Evolutionary conservation across 2,888 invertebrate species (phyloP).

Genomic region (Drosophila emarginata): DNA sequence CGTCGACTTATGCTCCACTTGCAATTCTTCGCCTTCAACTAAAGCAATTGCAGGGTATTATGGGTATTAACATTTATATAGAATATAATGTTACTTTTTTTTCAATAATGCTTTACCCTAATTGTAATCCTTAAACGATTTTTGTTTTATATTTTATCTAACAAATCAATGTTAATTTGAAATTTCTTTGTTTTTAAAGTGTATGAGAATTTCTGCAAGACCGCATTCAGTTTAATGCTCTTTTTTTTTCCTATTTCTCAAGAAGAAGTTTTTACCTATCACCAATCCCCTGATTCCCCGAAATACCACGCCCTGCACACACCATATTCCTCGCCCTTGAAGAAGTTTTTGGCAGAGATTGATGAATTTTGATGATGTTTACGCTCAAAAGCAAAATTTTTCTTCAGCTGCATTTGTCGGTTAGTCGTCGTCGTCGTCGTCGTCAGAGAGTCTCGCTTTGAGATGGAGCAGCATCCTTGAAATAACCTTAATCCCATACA

Average conservation of each 20-base stretch:
- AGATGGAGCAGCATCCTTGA: conserved; percentile 76
- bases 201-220: too few relatives aligned
- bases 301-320: not conserved
- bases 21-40: not conserved
- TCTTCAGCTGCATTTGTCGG: conserved; percentile 46
- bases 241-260: not conserved
- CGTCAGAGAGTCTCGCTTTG: conserved; percentile 1
- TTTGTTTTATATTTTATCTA: too few relatives aligned
- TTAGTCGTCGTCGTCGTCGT: conserved; percentile 11
- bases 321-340: conserved; percentile 37
- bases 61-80: not conserved
- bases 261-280: conserved; percentile 4
- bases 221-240: not conserved
- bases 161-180: too few relatives aligned
- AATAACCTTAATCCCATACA: conserved; percentile 81
- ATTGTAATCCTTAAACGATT: too few relatives aligned
- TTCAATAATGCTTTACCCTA: too few relatives aligned
- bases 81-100: too few relatives aligned
- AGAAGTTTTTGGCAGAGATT: conserved; percentile 82
- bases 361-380: conserved; percentile 81
- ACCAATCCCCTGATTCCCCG: not conserved
- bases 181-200: too few relatives aligned
- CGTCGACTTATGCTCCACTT: conserved; percentile 29
- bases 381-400: conserved; percentile 71
- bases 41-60: not conserved